Evolutionary conservation across 2,797 vertebrate genomes (phyloP).

Genomic region (Sebastes paucispinis): DNA sequence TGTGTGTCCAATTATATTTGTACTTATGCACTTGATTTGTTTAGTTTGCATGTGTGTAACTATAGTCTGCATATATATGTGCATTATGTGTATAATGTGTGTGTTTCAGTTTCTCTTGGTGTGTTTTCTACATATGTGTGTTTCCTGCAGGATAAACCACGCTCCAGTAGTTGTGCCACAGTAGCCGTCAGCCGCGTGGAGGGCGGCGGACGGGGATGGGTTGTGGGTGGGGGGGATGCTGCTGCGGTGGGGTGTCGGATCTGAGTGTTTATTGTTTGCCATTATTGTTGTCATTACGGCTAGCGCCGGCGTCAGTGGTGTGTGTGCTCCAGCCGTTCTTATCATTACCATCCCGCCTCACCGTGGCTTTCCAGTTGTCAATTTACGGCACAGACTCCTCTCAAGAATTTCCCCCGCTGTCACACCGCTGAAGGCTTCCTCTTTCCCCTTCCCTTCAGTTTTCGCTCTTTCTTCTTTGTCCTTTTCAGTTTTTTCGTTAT

Average conservation of each 20-base stretch:
- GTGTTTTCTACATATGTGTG: not conserved
- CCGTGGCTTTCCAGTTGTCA: conserved; percentile 63
- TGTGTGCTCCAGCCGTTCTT: conserved; percentile 52
- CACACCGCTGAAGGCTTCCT: conserved; percentile 58
- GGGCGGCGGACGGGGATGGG: too few species aligned
- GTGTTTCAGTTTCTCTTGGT: not conserved
- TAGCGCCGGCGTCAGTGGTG: conserved; percentile 32
- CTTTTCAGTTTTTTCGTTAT: conserved; percentile 48
- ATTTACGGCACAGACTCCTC: conserved; percentile 54
- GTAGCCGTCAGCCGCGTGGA: conserved; percentile 33
- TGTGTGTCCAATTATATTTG: conserved; percentile 25
- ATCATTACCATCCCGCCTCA: conserved; percentile 53
- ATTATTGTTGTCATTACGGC: conserved; percentile 70
- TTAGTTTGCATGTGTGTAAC: conserved; percentile 5
- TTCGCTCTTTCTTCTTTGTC: conserved; percentile 59
- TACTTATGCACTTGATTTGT: not conserved
- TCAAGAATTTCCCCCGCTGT: conserved; percentile 64
- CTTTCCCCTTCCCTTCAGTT: conserved; percentile 41
- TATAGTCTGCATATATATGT: conserved; percentile 1
- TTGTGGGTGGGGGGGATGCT: not conserved
- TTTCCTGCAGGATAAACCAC: conserved; percentile 8
- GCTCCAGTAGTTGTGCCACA: conserved; percentile 1
- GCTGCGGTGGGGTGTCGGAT: conserved; percentile 36
- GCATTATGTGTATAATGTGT: conserved; percentile 17
- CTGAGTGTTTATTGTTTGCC: conserved; percentile 69